Evolutionary conservation across 2,797 vertebrate genomes (phyloP).

Genomic region (Silurus aristotelis): DNA sequence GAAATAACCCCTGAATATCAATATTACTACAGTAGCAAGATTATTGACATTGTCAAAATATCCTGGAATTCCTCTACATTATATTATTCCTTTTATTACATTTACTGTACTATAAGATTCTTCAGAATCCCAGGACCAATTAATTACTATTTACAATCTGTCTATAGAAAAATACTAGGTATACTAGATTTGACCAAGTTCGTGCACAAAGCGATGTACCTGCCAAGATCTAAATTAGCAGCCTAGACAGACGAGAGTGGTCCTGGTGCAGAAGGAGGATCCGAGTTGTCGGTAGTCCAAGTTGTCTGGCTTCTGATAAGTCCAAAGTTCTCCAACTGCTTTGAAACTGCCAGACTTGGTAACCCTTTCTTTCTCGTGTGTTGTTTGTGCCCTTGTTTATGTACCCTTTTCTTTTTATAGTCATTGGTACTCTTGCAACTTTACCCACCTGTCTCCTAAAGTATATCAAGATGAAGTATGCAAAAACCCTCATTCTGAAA

Average conservation of each 20-base stretch:
- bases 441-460: not conserved
- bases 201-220: conserved; percentile 17
- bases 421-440: not conserved
- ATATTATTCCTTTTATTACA: not conserved
- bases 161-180: not conserved
- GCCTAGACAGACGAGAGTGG: conserved; percentile 9
- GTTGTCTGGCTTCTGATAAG: conserved; percentile 20
- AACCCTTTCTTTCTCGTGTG: not conserved
- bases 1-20: not conserved
- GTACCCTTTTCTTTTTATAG: not conserved
- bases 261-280: conserved; percentile 9
- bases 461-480: too few relatives aligned
- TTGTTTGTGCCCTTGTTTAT: conserved; percentile 3
- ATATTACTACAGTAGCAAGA: not conserved
- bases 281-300: conserved; percentile 11
- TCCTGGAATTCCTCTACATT: not conserved
- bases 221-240: conserved; percentile 31
- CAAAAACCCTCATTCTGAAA: not conserved
- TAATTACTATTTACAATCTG: not conserved
- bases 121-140: not conserved
- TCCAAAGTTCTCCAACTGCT: not conserved
- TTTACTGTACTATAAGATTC: not conserved
- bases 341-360: not conserved
- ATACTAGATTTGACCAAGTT: conserved; percentile 6
- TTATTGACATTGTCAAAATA: too few relatives aligned